Base-by-base conservation (phyloP, 1,140 invertebrate genomes). In the Hypsibius dujardini region DNA sequence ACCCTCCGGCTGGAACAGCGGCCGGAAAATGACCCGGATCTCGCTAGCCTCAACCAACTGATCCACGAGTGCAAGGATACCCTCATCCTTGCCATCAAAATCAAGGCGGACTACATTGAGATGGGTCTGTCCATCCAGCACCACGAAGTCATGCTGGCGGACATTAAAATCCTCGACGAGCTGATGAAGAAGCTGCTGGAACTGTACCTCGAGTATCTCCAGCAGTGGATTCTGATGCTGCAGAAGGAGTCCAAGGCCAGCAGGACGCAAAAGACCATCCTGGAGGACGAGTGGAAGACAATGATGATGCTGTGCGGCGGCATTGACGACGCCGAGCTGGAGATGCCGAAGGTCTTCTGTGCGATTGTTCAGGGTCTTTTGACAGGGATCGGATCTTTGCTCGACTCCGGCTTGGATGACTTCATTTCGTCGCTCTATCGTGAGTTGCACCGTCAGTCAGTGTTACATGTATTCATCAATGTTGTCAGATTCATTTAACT, bases 11-110 rank as follows among this genome's bases (percentile, higher is more conserved):
- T 67, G 12, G 62, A 67, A 42, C 62, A 67, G 62, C 12, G 42
- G 3, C 62, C 62, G 62, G 62, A 67, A 67, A 42, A 3, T 45
- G 62, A 67, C 7, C 42, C 62, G 12, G 62, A 67, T 42, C 3
- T 67, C 3, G 62, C 62, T 42, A 67, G 12, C 3, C 42, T 67
- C 12, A 67, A 67, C 42, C 62, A 67, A 42, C 42, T 67, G 12
- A 67, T 67, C 42, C 62, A 67, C 62, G 62, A 67, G 62, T 67
- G 62, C 62, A 67, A 67, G 42, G 62, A 67, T 45, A 67, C 62
- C 62, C 62, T 67, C 3, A 67, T 67, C 42, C 42, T 67, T 12
- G 62, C 62, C 62, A 67, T 67, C 42, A 15, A 12, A 12, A 67
- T 67, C 12, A 12, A 42, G 12, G 45, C 12, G 3, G 62, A 67